Evolutionary conservation across 2,888 invertebrate species (phyloP).

Genomic region (Agriopis aurantiaria): DNA sequence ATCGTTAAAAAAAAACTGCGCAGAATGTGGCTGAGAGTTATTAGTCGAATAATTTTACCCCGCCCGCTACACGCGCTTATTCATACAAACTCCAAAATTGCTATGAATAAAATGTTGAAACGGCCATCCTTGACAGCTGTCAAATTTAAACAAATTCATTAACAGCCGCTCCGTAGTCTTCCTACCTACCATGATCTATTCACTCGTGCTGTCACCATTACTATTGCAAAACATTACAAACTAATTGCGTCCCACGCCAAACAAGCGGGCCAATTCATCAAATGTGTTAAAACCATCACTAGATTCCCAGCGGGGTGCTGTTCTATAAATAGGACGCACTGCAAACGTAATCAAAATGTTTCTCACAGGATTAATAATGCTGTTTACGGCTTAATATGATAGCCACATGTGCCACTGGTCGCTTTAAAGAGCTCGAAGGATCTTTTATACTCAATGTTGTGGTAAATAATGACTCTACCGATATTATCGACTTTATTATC

Average conservation of each 20-base stretch:
- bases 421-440: background rate
- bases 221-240: slow-evolving; percentile 6
- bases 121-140: too few relatives aligned
- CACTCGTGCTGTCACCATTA: too few relatives aligned
- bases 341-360: slow-evolving; percentile 61
- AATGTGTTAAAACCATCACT: slow-evolving; percentile 35
- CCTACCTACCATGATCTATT: too few relatives aligned
- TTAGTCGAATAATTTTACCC: too few relatives aligned
- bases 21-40: too few relatives aligned
- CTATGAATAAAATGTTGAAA: too few relatives aligned
- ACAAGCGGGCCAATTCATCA: slow-evolving; percentile 23
- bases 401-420: slow-evolving; percentile 34
- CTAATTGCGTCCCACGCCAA: slow-evolving; percentile 23
- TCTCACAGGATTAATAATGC: slow-evolving; percentile 48
- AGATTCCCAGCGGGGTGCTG: slow-evolving; percentile 31
- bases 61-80: too few relatives aligned
- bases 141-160: too few relatives aligned
- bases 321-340: slow-evolving; percentile 55
- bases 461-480: background rate
- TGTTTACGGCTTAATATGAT: slow-evolving; percentile 25
- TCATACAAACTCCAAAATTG: too few relatives aligned
- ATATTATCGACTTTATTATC: too few relatives aligned
- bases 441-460: background rate
- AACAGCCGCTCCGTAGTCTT: too few relatives aligned
- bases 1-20: too few relatives aligned